Evolutionary conservation across 1,140 invertebrate genomes (phyloP).

Genomic region (Lordiphosa clarofinis): DNA sequence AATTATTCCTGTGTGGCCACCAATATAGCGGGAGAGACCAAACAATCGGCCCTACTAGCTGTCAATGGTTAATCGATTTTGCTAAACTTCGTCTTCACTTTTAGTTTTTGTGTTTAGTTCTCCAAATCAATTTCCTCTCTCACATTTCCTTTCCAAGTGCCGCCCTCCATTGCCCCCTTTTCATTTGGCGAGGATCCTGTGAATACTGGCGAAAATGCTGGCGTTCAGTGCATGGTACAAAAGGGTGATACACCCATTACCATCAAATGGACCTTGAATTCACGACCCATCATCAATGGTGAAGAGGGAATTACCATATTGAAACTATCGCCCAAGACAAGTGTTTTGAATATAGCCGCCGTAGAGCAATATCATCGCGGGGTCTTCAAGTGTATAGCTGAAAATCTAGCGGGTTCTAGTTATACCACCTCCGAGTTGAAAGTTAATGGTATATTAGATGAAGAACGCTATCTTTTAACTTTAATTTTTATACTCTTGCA

Average conservation of each 20-base stretch:
- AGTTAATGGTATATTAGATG: slow-evolving; percentile 81
- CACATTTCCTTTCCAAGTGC: slow-evolving; percentile 60
- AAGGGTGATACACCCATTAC: slow-evolving; percentile 87
- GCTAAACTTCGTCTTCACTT: slow-evolving; percentile 13
- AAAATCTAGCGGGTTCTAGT: slow-evolving; percentile 82
- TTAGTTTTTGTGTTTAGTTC: slow-evolving; percentile 24
- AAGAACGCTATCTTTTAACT: slow-evolving; percentile 1
- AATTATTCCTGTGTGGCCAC: slow-evolving; percentile 87
- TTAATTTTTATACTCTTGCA: background rate
- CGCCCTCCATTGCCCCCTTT: slow-evolving; percentile 82
- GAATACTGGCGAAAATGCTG: slow-evolving; percentile 88
- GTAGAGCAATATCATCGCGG: slow-evolving; percentile 81
- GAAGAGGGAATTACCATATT: slow-evolving; percentile 81
- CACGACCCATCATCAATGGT: slow-evolving; percentile 66
- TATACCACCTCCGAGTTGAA: slow-evolving; percentile 81
- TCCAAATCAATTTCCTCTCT: background rate
- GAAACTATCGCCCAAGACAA: slow-evolving; percentile 85
- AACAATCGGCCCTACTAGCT: slow-evolving; percentile 84
- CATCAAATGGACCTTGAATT: slow-evolving; percentile 84
- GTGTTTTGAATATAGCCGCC: slow-evolving; percentile 83
- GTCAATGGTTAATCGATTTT: slow-evolving; percentile 82
- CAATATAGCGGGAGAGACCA: slow-evolving; percentile 87
- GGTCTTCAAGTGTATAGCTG: slow-evolving; percentile 84
- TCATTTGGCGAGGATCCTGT: slow-evolving; percentile 86
- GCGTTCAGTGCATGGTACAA: slow-evolving; percentile 86